Base-by-base conservation (phyloP, 2,888 invertebrate genomes). In the Dryadula phaetusa region DNA sequence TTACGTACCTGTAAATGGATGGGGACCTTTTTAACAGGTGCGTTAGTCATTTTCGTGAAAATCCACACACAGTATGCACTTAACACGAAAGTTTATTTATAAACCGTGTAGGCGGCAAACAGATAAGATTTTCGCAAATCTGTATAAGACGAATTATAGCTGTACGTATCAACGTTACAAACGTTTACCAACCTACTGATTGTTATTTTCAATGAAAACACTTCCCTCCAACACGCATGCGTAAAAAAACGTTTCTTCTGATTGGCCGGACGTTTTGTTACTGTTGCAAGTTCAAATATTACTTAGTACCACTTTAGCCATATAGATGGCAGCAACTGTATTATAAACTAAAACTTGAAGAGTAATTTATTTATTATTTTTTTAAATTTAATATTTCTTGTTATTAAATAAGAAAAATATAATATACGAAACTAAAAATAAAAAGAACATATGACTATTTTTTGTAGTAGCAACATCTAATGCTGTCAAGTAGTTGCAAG, bases 1-100 rank as follows among this genome's bases (percentile, higher is more conserved):
- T 64, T 70, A 49, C 93, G 95, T 90, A 98, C 96, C 95, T 98
- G 97, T 82, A 97, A 94, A 92, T 98, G 98, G 85, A 98, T 98
- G 69, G 98, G 98, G 70, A 98, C 98, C 93, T 98, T 98, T 92
- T 98, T 98, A 76, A 98, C 97, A 74, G 97, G 97, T 75, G 97
- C 97, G 84, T 79, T 87, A 68, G 82, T 78, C 95, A 95, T 96
- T 85, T 88, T 92, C 75, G 81, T 80, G 71, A 82, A 81, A 80
- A 81, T 75, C 79, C 80, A 79, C 77, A 67, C 84, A 89, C 87
- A 72, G 52, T 80, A 77, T 79, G 77, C 88, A 91, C 89, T 77
- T 80, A 72, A 80, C 84, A 87, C 85, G 79, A 80, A 80, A 75
- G 84, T 85, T 79, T 88, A 88, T 88, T 88, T 85, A 80, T 83